Evolutionary conservation across 2,113 vertebrate genomes (phyloP).

Genomic region (Notothenia rossii): DNA sequence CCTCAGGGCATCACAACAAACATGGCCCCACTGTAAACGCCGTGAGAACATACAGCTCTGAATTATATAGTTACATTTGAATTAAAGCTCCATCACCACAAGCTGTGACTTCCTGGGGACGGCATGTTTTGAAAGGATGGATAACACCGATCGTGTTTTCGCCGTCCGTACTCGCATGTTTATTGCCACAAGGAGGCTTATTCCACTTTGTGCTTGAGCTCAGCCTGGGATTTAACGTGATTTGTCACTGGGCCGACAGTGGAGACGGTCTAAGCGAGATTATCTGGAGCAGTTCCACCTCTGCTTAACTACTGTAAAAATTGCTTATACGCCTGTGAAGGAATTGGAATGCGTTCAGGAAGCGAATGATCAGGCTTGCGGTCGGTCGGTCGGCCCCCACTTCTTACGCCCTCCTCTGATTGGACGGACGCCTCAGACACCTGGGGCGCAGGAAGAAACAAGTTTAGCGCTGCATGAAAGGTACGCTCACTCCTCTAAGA

Average conservation of each 20-base stretch:
- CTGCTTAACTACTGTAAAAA: constrained; percentile 86
- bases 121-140: constrained; percentile 62
- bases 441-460: constrained; percentile 74
- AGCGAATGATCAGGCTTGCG: constrained; percentile 69
- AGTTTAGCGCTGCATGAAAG: constrained; percentile 79
- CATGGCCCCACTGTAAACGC: constrained; percentile 27
- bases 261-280: constrained; percentile 80
- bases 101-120: constrained; percentile 57
- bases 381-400: constrained; percentile 50
- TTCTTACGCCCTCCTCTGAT: constrained; percentile 61
- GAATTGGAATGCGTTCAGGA: constrained; percentile 84
- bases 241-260: constrained; percentile 80
- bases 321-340: constrained; percentile 87
- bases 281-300: constrained; percentile 85
- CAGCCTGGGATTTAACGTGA: constrained; percentile 81
- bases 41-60: constrained; percentile 24
- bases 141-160: constrained; percentile 68
- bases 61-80: constrained; percentile 33
- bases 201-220: constrained; percentile 78
- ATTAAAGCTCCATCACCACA: constrained; percentile 59
- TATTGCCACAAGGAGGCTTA: constrained; percentile 64
- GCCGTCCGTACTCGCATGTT: constrained; percentile 60
- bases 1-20: constrained; percentile 36
- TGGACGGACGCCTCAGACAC: constrained; percentile 68
- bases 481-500: constrained; percentile 54